Evolutionary conservation across 2,797 vertebrate genomes (phyloP).

Genomic region (Euphonia xanthogaster): DNA sequence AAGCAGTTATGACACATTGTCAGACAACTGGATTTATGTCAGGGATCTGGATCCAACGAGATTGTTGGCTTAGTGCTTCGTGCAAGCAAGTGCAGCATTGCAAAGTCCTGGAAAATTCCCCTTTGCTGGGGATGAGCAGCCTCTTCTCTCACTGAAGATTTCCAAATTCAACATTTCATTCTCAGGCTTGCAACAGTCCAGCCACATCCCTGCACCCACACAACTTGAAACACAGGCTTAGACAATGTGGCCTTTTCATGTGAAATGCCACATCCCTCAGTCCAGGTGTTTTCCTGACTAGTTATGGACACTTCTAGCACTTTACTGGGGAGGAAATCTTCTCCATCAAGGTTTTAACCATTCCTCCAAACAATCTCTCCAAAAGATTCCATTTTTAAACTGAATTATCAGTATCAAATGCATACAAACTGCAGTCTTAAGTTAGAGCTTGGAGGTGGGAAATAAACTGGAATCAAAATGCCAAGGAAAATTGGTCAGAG

Average conservation of each 20-base stretch:
- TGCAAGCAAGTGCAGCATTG: neutral
- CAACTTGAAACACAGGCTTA: neutral
- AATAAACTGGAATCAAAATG: neutral
- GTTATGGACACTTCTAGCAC: neutral
- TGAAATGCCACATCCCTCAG: neutral
- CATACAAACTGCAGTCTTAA: neutral
- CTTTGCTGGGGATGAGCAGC: neutral
- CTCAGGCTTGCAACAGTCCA: fast-evolving
- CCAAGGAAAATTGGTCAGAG: neutral
- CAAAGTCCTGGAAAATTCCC: neutral
- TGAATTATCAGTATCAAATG: neutral
- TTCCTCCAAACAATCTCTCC: neutral
- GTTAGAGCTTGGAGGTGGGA: neutral
- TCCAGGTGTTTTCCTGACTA: neutral
- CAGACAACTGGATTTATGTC: slow-evolving; percentile 4
- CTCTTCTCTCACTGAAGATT: neutral
- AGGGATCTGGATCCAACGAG: neutral
- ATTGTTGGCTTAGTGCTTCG: neutral
- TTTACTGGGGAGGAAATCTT: neutral
- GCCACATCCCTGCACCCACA: neutral
- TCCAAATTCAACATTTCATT: neutral
- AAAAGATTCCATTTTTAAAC: neutral
- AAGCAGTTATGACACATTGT: slow-evolving; percentile 4
- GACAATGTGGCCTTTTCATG: neutral
- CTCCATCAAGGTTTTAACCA: neutral